Percentiles rank a stretch among this genome's conserved stretches.
These are phyloP conservation scores for Phaethornis superciliosus DNA, from an alignment of 2,113 vertebrate genomes.

Conservation along the genomic window DNA sequence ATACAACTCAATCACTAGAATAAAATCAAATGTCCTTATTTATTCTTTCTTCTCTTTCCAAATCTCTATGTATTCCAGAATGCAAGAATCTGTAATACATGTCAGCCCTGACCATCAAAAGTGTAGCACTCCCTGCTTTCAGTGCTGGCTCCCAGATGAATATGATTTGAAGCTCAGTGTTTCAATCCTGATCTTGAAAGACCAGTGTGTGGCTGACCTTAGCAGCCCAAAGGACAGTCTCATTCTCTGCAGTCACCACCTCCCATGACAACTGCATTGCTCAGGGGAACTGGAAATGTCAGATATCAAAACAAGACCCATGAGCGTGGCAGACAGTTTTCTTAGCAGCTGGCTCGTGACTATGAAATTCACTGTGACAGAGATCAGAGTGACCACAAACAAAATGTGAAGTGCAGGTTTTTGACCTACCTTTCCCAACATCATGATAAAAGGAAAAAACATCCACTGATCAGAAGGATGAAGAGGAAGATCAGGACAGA, in stretches of 20 bases:
- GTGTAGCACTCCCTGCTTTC: not conserved
- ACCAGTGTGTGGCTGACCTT: not conserved
- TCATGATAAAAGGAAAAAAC: not conserved
- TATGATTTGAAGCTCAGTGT: not conserved
- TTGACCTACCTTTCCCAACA: not conserved
- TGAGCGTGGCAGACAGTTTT: not conserved
- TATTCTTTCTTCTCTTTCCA: not conserved
- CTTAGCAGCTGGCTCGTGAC: not conserved
- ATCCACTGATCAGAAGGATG: not conserved
- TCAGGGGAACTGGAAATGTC: not conserved
- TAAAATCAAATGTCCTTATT: not conserved
- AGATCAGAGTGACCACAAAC: conserved; percentile 6
- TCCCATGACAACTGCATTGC: not conserved
- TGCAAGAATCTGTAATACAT: not conserved
- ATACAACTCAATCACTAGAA: not conserved
- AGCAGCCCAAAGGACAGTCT: not conserved
- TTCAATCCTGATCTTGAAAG: not conserved
- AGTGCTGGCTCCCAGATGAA: not conserved
- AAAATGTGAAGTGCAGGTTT: not conserved
- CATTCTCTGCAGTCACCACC: not conserved
- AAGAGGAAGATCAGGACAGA: not conserved
- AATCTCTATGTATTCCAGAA: not conserved
- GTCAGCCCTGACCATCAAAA: not conserved
- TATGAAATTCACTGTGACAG: not conserved
- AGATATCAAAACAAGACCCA: not conserved